Evolutionary conservation across 2,797 vertebrate species (phyloP), one percentile per base, ranked within the genome.

Genomic region (Malurus splendens): DNA sequence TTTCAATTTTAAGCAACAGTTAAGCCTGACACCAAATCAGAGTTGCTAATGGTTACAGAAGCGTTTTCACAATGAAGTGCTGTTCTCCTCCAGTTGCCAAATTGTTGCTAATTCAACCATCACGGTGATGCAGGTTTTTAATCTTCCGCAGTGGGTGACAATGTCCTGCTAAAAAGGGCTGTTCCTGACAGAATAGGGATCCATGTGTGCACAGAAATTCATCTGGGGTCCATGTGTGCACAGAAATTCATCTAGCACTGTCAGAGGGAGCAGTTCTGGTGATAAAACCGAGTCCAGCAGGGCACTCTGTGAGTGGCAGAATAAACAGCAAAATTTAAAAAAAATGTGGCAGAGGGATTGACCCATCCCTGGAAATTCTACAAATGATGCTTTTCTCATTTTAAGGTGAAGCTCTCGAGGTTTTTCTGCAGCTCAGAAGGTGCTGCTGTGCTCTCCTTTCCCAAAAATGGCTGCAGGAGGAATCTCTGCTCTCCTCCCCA

Each of bases 31-130:
- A 87, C 54, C 71, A 66, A 76, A 86, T 83, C 92, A 82, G 51
- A 92, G 77, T 57, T 91, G 64, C 79, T 89, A 85, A 90, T 75
- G 84, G 82, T 71, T 94, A 92, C 86, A 71, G 57, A 67, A 66
- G 59, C 51, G 18, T 92, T 92, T 77, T 67, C 67, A 78, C 74
- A 76, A 67, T 27, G 73, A 89, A 86, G 14, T 22, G 48, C 62
- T 64, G 84, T 9, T 92, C 44, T 45, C 71, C 79, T 83, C 87
- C 74, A 38, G 32, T 41, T 89, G 70, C 42, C 38, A 85, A 85
- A 90, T 66, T 66, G 39, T 48, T 51, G 27, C 47, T 65, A 86
- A 87, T 67, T 73, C 68, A 81, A 5, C 44, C 71, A 75, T 0
- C 66, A 56, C 75, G 73, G 47, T 27, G 33, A 64, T 18, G 30